Base-by-base conservation (phyloP, 2,113 vertebrate species). In the Hydropotes inermis region DNA sequence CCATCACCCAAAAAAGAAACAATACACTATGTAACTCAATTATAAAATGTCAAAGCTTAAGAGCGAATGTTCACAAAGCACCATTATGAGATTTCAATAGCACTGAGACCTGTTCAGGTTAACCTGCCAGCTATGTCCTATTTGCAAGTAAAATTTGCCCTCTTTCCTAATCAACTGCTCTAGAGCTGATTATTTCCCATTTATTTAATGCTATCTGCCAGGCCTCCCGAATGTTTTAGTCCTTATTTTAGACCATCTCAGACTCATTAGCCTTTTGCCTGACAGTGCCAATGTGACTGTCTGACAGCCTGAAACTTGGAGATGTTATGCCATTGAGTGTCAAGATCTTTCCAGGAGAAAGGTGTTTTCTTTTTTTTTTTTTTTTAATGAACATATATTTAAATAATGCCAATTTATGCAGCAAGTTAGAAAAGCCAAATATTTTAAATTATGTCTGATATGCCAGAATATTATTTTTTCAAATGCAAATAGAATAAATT, bases 71-170 rank as follows among this genome's bases (percentile, higher is more conserved):
- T 98, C 96, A 95, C 39, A 96, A 97, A 96, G 91, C 78, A 95
- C 92, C 98, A 96, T 98, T 95, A 97, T 94, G 86, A 98, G 91
- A 97, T 97, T 98, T 98, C 97, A 98, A 91, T 94, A 97, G 83
- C 92, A 97, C 79, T 97, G 97, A 98, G 98, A 98, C 87, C 92
- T 96, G 89, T 36, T 98, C 89, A 93, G 97, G 97, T 98, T 98
- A 97, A 98, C 97, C 98, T 99, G 98, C 97, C 98, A 99, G 97
- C 96, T 89, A 43, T 9, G 50, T 93, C 87, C 96, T 61, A 98
- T 98, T 99, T 99, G 98, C 98, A 99, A 99, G 98, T 99, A 98
- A 97, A 99, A 99, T 98, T 83, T 94, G 87, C 88, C 94, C 98
- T 92, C 96, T 92, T 97, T 97, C 96, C 96, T 98, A 98, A 98